Base-by-base conservation (phyloP, 1,140 invertebrate species). In the Pachyrhynchus sulphureomaculatus region DNA sequence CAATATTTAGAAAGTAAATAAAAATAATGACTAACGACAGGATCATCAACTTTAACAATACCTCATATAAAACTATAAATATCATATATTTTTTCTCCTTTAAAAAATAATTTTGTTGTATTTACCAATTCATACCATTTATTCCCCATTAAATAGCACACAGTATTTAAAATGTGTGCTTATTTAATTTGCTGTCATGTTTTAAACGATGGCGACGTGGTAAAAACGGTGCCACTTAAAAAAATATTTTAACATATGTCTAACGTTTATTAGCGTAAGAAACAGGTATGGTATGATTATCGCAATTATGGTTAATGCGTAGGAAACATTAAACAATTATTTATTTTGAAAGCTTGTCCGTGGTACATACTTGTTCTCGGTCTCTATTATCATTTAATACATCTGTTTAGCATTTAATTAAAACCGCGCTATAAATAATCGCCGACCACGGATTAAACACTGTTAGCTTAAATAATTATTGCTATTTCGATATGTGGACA, bases 231-330 rank as follows among this genome's bases (percentile, higher is more conserved):
- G 21, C 45, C 45, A 48, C 13, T 29, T 29, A 29, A 29, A 2
- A 48, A 48, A 48, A 48, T 48, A 48, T 48, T 45, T 45, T 48
- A 48, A 48, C 45, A 48, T 48, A 52, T 52, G 48, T 36, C 37
- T 52, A 52, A 20, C 32, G 48, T 36, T 10, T 33, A 52, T 52
- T 52, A 52, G 48, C 48, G 37, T 52, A 52, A 37, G 32, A 52
- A 52, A 52, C 48, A 24, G 29, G 17, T 33, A 21, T 21, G 34
- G 48, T 23, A 52, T 52, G 36, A 52, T 52, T 52, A 52, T 34
- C 32, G 18, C 48, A 37, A 52, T 52, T 52, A 37, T 52, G 34
- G 34, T 37, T 23, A 52, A 52, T 37, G 48, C 34, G 48, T 52
- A 37, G 33, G 48, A 36, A 52, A 52, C 26, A 23, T 52, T 37